Base-by-base conservation (phyloP, 1,140 invertebrate species). In the Eriosoma lanigerum region DNA sequence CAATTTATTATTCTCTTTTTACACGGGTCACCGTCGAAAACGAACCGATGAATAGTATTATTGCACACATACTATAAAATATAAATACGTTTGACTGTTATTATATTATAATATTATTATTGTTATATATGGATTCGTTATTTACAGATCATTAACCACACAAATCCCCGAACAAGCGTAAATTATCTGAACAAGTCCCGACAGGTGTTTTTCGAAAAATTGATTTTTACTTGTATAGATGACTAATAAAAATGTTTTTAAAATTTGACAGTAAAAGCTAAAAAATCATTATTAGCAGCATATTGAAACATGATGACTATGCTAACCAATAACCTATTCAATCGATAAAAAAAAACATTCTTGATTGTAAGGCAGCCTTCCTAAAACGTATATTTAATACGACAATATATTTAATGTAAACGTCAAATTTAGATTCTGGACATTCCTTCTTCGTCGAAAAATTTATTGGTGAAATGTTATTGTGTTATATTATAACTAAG, bases 141-240 rank as follows among this genome's bases (percentile, higher is more conserved):
- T 78, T 78, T 21, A 78, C 75, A 29, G 56, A 78, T 78, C 56
- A 78, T 78, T 78, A 78, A 78, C 75, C 75, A 15, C 75, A 46
- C 60, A 78, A 60, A 60, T 60, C 56, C 48, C 6, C 52, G 8
- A 24, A 17, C 19, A n/a, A 32, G n/a, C 19, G 38, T 44, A 8
- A 4, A 8, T 58, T 58, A n/a, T 12, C n/a, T 26, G 75, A 75
- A 10, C 46, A 26, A 17, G 50, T 54, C n/a, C n/a, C 54, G 75
- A 78, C 75, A 78, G 56, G 75, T 78, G 75, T 78, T 78, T 60
- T 48, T 78, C 52, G 56, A 78, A 78, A 78, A 78, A 48, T 78
- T 32, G 56, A 62, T 62, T 62, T 44, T 62, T n/a, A 46, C 48
- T 58, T 58, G 70, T 17, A 15, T 15, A 38, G 3, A 24, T 12